These are phyloP conservation scores for Samia ricini DNA, from an alignment of 1,140 invertebrate species.

Conservation along the genomic window DNA sequence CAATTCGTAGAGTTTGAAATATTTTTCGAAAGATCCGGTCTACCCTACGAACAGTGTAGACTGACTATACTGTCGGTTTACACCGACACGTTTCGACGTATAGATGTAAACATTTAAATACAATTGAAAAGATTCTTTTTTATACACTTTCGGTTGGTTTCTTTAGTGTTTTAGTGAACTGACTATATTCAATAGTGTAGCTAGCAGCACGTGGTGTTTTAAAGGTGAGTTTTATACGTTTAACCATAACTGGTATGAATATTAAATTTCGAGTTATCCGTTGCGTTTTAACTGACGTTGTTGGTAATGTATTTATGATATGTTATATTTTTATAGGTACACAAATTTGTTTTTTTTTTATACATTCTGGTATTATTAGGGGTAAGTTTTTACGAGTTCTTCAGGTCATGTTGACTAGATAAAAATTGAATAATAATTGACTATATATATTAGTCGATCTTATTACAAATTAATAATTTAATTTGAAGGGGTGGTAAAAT, in stretches of 20 bases:
- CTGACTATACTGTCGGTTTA: not conserved
- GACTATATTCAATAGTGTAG: conserved; percentile 22
- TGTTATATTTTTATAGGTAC: too few relatives aligned
- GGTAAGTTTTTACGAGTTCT: too few relatives aligned
- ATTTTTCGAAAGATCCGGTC: not conserved
- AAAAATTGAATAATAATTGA: too few relatives aligned
- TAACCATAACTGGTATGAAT: not conserved
- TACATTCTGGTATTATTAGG: too few relatives aligned
- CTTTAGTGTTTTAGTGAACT: conserved; percentile 27
- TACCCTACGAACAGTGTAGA: not conserved
- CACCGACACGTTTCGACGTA: not conserved
- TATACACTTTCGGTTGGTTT: conserved; percentile 12
- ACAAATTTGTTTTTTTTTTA: too few relatives aligned
- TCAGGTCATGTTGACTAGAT: too few relatives aligned
- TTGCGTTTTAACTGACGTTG: too few relatives aligned
- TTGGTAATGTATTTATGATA: too few relatives aligned
- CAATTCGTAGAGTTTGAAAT: conserved; percentile 25
- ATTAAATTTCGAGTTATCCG: too few relatives aligned
- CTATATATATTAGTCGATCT: too few relatives aligned
- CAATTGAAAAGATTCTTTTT: not conserved
- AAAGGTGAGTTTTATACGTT: conserved; percentile 24
- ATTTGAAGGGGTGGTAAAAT: too few relatives aligned
- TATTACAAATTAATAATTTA: too few relatives aligned
- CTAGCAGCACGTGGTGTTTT: conserved; percentile 27
- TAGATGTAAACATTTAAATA: conserved; percentile 10